phyloP scores from a whole-genome alignment of 2,797 vertebrate genomes.

The Platalea minor region DNA sequence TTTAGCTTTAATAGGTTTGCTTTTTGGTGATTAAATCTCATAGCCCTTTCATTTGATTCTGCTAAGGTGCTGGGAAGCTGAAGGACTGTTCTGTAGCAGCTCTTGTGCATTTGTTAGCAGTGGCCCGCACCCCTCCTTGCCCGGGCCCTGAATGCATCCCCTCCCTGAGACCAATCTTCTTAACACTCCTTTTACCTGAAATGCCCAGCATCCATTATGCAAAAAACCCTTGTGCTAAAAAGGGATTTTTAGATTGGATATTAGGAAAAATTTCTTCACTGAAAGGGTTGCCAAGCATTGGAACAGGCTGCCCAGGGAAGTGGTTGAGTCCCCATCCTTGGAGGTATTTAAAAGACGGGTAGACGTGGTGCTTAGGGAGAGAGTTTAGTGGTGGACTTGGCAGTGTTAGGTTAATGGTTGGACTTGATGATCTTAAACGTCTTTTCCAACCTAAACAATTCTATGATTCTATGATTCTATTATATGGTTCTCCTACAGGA shows the following conservation, averaged over 20 bases:
- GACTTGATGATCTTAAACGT: neutral
- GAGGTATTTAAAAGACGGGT: neutral
- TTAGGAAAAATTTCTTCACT: neutral
- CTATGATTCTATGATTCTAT: neutral
- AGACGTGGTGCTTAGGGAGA: neutral
- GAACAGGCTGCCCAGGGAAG: neutral
- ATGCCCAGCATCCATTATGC: neutral
- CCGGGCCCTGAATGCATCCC: neutral
- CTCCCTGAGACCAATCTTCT: neutral
- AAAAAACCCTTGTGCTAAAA: neutral
- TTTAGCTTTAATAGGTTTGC: neutral
- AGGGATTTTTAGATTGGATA: neutral
- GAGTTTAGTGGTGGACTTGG: neutral
- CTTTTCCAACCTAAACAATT: neutral
- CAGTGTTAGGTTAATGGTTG: neutral
- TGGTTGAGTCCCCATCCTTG: neutral
- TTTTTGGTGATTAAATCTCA: neutral
- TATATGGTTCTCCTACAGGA: neutral
- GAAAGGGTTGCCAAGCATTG: neutral
- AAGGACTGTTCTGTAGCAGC: neutral
- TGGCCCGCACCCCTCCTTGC: neutral
- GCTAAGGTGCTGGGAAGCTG: neutral
- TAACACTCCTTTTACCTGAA: neutral
- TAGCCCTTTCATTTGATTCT: neutral
- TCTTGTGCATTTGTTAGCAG: neutral